These are phyloP conservation scores for Macroglossus sobrinus DNA, from an alignment of 2,113 vertebrate species.

Conservation along the genomic window DNA sequence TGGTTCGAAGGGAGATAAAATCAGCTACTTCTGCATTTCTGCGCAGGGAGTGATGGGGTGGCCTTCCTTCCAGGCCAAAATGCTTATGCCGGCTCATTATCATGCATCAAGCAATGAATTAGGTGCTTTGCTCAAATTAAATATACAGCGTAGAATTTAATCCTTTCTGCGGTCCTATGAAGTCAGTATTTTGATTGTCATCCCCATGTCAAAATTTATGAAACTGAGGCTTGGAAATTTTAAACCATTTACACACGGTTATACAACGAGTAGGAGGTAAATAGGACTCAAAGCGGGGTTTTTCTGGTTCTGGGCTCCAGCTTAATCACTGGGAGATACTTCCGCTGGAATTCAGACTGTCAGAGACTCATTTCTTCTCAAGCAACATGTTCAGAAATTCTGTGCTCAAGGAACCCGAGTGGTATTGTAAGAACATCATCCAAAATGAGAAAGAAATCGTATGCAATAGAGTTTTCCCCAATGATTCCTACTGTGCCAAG, in stretches of 20 bases:
- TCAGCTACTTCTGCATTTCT: no score
- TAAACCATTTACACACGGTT: slow-evolving; percentile 13
- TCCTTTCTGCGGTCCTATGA: background rate
- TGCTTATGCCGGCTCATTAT: no score
- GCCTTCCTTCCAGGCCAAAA: no score
- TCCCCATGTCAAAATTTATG: background rate
- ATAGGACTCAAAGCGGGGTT: background rate
- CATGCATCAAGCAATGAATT: background rate
- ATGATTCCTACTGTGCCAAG: background rate
- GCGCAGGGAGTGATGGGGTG: no score
- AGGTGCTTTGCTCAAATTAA: background rate
- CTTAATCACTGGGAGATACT: background rate
- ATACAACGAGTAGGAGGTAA: background rate
- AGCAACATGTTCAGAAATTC: background rate
- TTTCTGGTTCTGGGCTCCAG: background rate
- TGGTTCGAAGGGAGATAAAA: no score
- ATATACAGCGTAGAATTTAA: background rate
- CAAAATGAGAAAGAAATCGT: background rate
- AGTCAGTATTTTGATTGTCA: background rate
- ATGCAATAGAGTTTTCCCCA: background rate
- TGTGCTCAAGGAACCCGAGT: background rate
- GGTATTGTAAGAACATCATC: slow-evolving; percentile 19
- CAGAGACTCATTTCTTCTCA: background rate
- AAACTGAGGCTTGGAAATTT: background rate
- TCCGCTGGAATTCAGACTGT: background rate